These are phyloP conservation scores for Lithobates pipiens DNA, from an alignment of 2,797 vertebrate species.

Conservation along the genomic window DNA sequence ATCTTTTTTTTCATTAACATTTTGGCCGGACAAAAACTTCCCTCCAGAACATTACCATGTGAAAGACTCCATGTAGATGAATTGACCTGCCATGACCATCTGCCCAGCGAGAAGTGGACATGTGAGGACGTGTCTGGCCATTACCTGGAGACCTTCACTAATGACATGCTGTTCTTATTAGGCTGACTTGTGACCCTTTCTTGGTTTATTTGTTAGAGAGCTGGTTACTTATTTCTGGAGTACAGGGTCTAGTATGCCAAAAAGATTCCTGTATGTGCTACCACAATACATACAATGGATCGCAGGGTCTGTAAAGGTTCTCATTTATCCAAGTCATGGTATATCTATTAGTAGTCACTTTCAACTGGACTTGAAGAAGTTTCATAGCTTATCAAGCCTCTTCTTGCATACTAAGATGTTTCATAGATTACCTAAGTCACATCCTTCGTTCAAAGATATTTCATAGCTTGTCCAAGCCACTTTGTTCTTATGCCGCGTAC, in stretches of 20 bases:
- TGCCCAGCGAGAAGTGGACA: not conserved
- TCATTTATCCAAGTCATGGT: not conserved
- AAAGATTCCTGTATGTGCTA: not conserved
- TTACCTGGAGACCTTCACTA: not conserved
- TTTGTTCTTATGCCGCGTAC: too few species aligned
- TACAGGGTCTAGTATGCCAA: not conserved
- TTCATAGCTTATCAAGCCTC: too few species aligned
- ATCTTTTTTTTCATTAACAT: not conserved
- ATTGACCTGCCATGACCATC: not conserved
- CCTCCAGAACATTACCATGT: constrained; percentile 26
- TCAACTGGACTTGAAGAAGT: too few species aligned
- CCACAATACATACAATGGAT: not conserved
- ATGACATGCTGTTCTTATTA: not conserved
- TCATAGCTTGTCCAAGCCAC: too few species aligned
- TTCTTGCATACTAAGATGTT: too few species aligned
- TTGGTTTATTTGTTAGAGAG: not conserved
- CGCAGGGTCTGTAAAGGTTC: not conserved
- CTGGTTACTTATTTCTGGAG: constrained; percentile 1
- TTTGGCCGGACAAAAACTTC: not conserved
- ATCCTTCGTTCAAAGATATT: too few species aligned
- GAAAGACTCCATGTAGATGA: not conserved
- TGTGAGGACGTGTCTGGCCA: constrained; percentile 28
- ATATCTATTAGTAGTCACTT: too few species aligned
- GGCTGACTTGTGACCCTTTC: not conserved
- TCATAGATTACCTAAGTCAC: too few species aligned